These are phyloP conservation scores for Phrynocephalus vlangalii DNA, from an alignment of 2,797 vertebrate genomes.

Conservation along the genomic window DNA sequence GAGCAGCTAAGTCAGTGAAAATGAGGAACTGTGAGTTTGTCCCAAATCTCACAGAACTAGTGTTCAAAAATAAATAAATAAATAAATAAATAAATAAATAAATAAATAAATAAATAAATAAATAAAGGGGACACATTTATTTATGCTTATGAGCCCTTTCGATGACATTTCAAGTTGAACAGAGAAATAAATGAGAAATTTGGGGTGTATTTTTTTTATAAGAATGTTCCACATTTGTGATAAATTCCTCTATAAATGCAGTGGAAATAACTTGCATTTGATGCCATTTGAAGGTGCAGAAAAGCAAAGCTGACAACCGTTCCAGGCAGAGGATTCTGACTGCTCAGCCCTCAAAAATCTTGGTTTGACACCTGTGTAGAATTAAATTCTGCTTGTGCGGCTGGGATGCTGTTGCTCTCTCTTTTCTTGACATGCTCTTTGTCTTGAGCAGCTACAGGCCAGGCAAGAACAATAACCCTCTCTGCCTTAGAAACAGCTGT, in stretches of 20 bases:
- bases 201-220: too few species aligned
- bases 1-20: too few species aligned
- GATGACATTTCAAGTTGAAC: not conserved
- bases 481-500: not conserved
- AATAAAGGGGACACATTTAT: not conserved
- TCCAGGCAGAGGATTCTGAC: not conserved
- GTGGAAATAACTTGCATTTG: not conserved
- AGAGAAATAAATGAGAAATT: not conserved
- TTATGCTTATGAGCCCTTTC: not conserved
- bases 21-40: too few species aligned
- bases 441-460: not conserved
- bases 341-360: not conserved
- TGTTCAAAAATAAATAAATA: not conserved
- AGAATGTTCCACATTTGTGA: too few species aligned
- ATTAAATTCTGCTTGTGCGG: not conserved
- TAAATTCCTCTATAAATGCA: too few species aligned
- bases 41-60: too few species aligned
- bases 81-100: too few species aligned
- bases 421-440: not conserved
- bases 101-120: not conserved
- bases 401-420: not conserved
- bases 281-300: not conserved
- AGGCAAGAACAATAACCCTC: not conserved
- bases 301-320: not conserved
- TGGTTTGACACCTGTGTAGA: not conserved